These are phyloP conservation scores for Otocyon megalotis DNA, from an alignment of 2,113 vertebrate genomes.

Conservation along the genomic window DNA sequence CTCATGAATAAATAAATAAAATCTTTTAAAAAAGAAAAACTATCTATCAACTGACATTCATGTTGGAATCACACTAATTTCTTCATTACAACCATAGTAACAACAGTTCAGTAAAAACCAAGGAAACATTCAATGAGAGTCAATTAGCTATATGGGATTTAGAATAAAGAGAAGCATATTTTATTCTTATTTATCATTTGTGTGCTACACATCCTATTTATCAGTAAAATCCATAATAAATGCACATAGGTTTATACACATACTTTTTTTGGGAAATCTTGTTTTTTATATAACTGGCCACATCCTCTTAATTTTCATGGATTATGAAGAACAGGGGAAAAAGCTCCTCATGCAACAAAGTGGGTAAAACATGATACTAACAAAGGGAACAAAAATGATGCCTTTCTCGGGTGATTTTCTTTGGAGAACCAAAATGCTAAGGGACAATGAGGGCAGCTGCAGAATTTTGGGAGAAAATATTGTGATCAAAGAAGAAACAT, in stretches of 20 bases:
- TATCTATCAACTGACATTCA: background rate
- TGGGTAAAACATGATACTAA: background rate
- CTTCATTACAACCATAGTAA: background rate
- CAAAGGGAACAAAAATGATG: background rate
- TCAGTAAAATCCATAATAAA: background rate
- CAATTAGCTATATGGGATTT: background rate
- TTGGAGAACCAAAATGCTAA: background rate
- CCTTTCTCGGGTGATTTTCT: background rate
- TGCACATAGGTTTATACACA: background rate
- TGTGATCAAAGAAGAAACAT: background rate
- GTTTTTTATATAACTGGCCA: background rate
- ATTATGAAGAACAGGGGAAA: background rate
- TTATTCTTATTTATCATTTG: background rate
- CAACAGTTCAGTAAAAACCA: background rate
- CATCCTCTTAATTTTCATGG: background rate
- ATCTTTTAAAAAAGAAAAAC: too few species aligned
- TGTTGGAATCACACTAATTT: background rate
- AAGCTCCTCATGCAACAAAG: background rate
- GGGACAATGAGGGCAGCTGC: background rate
- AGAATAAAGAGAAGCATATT: background rate
- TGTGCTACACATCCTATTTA: background rate
- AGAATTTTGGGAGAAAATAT: background rate
- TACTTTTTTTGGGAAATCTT: background rate
- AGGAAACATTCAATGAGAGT: background rate
- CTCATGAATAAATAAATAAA: too few species aligned